Percentiles rank a stretch among this genome's conserved stretches.
These are phyloP conservation scores for Apotomis capreana DNA, from an alignment of 2,888 invertebrate genomes.

Conservation along the genomic window DNA sequence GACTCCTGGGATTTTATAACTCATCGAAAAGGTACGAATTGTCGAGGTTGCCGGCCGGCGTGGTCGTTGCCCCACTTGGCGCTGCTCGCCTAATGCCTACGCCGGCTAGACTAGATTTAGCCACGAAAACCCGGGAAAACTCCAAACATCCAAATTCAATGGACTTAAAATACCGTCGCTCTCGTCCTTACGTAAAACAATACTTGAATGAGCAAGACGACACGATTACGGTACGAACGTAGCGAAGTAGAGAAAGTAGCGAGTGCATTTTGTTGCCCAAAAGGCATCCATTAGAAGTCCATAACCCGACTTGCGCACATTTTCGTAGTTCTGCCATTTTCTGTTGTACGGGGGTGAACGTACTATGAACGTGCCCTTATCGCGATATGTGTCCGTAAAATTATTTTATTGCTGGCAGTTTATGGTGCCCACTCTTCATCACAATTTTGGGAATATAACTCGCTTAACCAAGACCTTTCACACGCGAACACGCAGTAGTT, in stretches of 20 bases:
- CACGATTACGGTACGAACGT: no score
- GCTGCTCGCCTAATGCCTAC: neutral
- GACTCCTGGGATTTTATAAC: no score
- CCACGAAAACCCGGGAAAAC: neutral
- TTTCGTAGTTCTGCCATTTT: neutral
- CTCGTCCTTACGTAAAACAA: no score
- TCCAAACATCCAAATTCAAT: no score
- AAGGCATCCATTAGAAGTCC: neutral
- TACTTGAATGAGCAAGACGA: no score
- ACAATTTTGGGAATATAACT: no score
- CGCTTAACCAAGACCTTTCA: no score
- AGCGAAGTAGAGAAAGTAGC: no score
- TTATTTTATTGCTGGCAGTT: neutral
- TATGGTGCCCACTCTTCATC: neutral
- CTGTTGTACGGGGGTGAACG: neutral
- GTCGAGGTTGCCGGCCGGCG: constrained; percentile 5
- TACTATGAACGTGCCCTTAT: neutral
- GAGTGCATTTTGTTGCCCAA: neutral
- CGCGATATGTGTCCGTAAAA: neutral
- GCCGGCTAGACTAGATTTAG: neutral
- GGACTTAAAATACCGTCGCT: no score
- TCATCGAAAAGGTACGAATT: no score
- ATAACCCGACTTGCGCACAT: neutral
- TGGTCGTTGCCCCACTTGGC: constrained; percentile 25
- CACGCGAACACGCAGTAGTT: no score